phyloP scores from a whole-genome alignment of 2,888 invertebrate species.

The Drosophila antonietae region DNA sequence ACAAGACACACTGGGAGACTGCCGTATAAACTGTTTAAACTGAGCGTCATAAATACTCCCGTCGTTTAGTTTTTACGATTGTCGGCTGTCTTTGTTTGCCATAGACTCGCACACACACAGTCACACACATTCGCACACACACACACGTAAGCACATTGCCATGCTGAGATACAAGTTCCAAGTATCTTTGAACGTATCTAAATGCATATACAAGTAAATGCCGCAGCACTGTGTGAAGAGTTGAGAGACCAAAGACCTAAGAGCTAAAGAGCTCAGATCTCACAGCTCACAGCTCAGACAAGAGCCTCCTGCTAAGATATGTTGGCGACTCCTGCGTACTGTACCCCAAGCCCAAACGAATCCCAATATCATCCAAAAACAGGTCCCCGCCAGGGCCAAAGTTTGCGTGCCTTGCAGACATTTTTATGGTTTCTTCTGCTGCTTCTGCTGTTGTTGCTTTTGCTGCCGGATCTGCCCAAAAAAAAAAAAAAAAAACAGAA shows the following conservation, averaged over 20 bases:
- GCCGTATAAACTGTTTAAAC: slow-evolving; percentile 48
- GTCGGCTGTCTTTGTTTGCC: slow-evolving; percentile 78
- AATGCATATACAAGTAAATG: slow-evolving; percentile 65
- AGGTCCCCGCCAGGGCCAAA: slow-evolving; percentile 72
- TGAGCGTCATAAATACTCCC: slow-evolving; percentile 72
- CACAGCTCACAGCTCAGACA: slow-evolving; percentile 45
- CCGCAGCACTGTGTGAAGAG: slow-evolving; percentile 33
- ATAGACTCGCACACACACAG: slow-evolving; percentile 32
- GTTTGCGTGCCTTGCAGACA: slow-evolving; percentile 76
- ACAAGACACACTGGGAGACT: slow-evolving; percentile 51
- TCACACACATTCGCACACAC: slow-evolving; percentile 17
- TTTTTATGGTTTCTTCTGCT: slow-evolving; percentile 50
- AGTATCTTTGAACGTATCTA: slow-evolving; percentile 76
- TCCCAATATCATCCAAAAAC: slow-evolving; percentile 55
- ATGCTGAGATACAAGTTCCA: slow-evolving; percentile 59
- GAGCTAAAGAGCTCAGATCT: slow-evolving; percentile 39
- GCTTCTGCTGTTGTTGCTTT: slow-evolving; percentile 21
- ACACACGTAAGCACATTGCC: slow-evolving; percentile 22
- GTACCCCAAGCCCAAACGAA: slow-evolving; percentile 50
- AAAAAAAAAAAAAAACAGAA: slow-evolving; percentile 1
- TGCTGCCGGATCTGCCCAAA: slow-evolving; percentile 29
- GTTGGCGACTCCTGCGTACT: slow-evolving; percentile 65
- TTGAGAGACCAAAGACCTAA: slow-evolving; percentile 38
- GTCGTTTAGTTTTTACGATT: slow-evolving; percentile 80
- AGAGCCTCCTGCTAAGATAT: slow-evolving; percentile 73